Evolutionary conservation across 23 tunicate species (phyloP).

Genomic region (Oikopleura dioica): DNA sequence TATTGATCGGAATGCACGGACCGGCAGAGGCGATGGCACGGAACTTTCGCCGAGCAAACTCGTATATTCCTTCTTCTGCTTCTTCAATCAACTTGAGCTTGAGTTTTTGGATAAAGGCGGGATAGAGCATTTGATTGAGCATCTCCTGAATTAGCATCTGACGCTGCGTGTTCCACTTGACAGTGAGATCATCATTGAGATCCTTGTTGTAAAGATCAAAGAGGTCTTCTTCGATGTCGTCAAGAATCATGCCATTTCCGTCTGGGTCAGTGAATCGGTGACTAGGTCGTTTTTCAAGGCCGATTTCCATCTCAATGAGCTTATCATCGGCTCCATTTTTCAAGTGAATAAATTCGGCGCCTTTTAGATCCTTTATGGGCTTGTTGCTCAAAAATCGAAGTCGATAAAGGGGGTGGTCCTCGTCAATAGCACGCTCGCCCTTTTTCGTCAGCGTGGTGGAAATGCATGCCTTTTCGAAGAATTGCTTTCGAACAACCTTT

Average conservation of each 20-base stretch:
- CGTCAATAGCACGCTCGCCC: conserved; percentile 72
- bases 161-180: conserved; percentile 68
- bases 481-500: conserved; percentile 65
- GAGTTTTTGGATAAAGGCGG: conserved; percentile 44
- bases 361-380: conserved; percentile 45
- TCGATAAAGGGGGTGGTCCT: conserved; percentile 29
- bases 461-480: conserved; percentile 47
- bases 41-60: conserved; percentile 16
- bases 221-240: neutral
- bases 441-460: conserved; percentile 53
- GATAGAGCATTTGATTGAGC: conserved; percentile 56
- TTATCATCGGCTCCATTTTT: conserved; percentile 35
- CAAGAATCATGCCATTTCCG: neutral
- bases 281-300: conserved; percentile 21
- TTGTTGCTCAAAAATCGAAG: conserved; percentile 43
- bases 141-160: conserved; percentile 38
- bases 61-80: conserved; percentile 56
- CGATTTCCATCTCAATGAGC: conserved; percentile 33
- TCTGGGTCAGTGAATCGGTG: neutral
- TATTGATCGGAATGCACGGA: too few relatives aligned
- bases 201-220: neutral
- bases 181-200: neutral
- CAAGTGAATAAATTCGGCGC: conserved; percentile 38
- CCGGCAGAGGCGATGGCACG: too few relatives aligned
- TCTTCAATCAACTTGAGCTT: conserved; percentile 27